Percentiles rank a stretch among this genome's conserved stretches.
phyloP scores from a whole-genome alignment of 2,113 vertebrate genomes.

The Solea senegalensis region DNA sequence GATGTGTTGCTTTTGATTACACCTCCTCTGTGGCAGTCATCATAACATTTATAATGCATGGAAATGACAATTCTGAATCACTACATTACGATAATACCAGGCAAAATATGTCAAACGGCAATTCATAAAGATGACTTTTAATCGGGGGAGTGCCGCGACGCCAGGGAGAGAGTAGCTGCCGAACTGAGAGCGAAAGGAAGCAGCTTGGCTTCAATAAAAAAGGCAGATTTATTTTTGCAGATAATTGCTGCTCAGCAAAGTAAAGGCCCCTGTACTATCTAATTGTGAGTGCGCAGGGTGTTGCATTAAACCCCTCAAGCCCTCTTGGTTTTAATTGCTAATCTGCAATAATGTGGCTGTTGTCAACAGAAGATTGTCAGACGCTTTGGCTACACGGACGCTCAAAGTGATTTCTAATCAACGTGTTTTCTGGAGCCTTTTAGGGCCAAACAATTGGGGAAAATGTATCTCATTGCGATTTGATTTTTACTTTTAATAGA shows the following conservation, averaged over 20 bases:
- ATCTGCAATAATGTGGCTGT: slow-evolving; percentile 59
- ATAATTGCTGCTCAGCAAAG: slow-evolving; percentile 56
- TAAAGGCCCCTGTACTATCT: slow-evolving; percentile 42
- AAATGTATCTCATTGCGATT: neutral
- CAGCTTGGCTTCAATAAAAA: slow-evolving; percentile 41
- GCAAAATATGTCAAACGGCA: slow-evolving; percentile 22
- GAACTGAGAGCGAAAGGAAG: slow-evolving; percentile 49
- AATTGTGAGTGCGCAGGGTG: slow-evolving; percentile 51
- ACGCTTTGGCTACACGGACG: slow-evolving; percentile 2
- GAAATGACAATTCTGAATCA: slow-evolving; percentile 18
- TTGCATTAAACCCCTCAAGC: slow-evolving; percentile 48
- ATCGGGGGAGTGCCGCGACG: slow-evolving; percentile 11
- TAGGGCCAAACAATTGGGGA: slow-evolving; percentile 1
- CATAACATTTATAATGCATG: slow-evolving; percentile 16
- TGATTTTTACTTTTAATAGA: neutral
- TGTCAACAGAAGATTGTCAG: slow-evolving; percentile 26
- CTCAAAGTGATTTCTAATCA: slow-evolving; percentile 25
- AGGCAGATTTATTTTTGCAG: slow-evolving; percentile 41
- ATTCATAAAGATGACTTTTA: slow-evolving; percentile 9
- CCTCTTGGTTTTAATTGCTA: slow-evolving; percentile 61
- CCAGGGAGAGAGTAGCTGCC: slow-evolving; percentile 21
- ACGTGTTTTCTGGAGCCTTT: neutral
- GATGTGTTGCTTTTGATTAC: neutral
- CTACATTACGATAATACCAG: slow-evolving; percentile 10
- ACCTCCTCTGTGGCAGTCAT: neutral